Base-by-base conservation (phyloP, 2,888 invertebrate genomes). In the Eretmocerus hayati region DNA sequence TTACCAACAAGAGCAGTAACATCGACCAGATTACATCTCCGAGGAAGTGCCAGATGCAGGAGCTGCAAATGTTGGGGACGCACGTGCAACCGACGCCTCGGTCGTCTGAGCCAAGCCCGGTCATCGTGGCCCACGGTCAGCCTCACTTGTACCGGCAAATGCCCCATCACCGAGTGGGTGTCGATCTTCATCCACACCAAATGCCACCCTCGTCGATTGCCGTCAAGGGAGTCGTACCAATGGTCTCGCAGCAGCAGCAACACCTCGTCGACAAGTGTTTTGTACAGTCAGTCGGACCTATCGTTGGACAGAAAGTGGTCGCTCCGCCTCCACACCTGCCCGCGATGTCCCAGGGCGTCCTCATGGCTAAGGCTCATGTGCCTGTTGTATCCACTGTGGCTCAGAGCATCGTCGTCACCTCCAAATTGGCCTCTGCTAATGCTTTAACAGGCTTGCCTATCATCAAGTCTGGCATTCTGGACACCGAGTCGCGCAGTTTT, bases 11-110 rank as follows among this genome's bases (percentile, higher is more conserved):
- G 62, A 1, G 60, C 45, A 39, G 60, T 56, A 37, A 20, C 61
- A 15, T 33, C 59, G 16, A 65, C 61, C 3, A 23, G 15, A 33
- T 46, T 21, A 26, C 35, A 20, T 45, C 44, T 8, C 45, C 45
- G 2, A 33, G 37, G 11, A 37, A 32, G 2, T 35, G 42, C 9
- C 43, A 39, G 19, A 52, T 66, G 64, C 11, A 64, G 59, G 35
- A 67, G 60, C 42, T 74, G 48, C 83, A 83, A 59, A 77, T 83
- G 13, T 77, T 84, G 4, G 81, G 81, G 1, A 82, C 83, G 15
- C 82, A 81, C 59, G 79, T 83, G 58, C 81, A 84, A 4, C 63
- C 67, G 9, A n/a, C n/a, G n/a, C 63, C 71, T 9, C 4, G 9
- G 18, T 8, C n/a, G 19, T 73, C 75, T 2, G 72, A 73, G 2